Conservation (phyloP, 2,113 vertebrate species). For the Scopus umbretta region DNA sequence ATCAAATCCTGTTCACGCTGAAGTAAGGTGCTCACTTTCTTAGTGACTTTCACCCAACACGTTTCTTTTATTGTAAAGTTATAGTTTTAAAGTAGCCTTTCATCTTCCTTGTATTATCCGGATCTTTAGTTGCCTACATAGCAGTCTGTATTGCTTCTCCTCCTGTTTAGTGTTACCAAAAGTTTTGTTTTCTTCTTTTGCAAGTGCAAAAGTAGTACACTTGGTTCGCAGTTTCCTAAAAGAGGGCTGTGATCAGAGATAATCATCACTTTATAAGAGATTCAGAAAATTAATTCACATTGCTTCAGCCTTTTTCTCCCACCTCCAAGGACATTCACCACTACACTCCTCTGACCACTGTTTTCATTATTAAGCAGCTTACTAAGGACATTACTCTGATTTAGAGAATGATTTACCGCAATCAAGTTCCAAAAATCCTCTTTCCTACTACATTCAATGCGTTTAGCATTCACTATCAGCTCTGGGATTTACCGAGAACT, state of each 20-base stretch:
- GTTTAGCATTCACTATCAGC: constrained; percentile 59
- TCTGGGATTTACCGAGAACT: constrained; percentile 60
- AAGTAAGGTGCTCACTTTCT: neutral
- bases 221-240: neutral
- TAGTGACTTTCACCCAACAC: neutral
- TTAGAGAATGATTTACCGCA: constrained; percentile 69
- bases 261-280: neutral
- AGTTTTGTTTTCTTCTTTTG: neutral
- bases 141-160: neutral
- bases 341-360: constrained; percentile 26
- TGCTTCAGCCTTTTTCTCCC: constrained; percentile 4
- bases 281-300: constrained; percentile 32
- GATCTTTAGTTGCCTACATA: neutral
- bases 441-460: constrained; percentile 57
- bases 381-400: constrained; percentile 39
- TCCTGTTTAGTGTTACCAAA: neutral
- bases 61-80: neutral
- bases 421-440: constrained; percentile 59
- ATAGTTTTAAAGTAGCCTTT: neutral
- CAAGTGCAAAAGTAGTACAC: neutral
- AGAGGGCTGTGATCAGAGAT: neutral
- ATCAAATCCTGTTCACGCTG: neutral
- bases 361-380: constrained; percentile 70
- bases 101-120: neutral
- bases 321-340: neutral